These are phyloP conservation scores for Periplaneta americana DNA, from an alignment of 1,140 invertebrate genomes.

Conservation along the genomic window DNA sequence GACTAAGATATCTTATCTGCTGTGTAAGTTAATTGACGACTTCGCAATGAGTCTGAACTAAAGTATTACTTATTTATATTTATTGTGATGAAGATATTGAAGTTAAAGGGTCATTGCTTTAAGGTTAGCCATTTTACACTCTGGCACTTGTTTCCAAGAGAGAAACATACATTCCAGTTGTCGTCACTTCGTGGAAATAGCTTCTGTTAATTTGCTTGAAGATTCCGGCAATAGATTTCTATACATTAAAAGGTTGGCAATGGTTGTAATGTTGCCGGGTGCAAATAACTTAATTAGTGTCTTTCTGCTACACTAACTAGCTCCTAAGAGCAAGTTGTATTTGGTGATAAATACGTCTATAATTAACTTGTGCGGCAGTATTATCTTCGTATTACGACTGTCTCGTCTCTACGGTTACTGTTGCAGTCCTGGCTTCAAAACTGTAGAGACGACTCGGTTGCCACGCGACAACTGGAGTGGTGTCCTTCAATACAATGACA, in stretches of 20 bases:
- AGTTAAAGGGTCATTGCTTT: not conserved
- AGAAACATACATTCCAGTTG: not conserved
- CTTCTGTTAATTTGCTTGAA: not conserved
- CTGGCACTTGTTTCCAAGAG: not conserved
- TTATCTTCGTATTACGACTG: not conserved
- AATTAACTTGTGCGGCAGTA: not conserved
- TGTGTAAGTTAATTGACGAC: not conserved
- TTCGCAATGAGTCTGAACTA: not conserved
- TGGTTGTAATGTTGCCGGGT: not conserved
- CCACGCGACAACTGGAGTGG: no score
- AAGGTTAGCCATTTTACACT: not conserved
- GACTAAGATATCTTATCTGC: not conserved
- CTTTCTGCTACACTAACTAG: not conserved
- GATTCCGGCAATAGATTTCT: not conserved
- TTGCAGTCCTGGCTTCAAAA: no score
- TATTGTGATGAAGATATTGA: not conserved
- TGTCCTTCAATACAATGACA: no score
- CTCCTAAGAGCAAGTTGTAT: not conserved
- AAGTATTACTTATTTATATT: not conserved
- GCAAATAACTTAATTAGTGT: not conserved
- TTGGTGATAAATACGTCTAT: not conserved
- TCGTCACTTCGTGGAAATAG: not conserved
- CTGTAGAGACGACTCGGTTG: no score
- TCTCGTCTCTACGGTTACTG: not conserved
- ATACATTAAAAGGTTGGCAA: not conserved